phyloP scores from a whole-genome alignment of 92 coral and sea anemone species.

The Montipora capitata region DNA sequence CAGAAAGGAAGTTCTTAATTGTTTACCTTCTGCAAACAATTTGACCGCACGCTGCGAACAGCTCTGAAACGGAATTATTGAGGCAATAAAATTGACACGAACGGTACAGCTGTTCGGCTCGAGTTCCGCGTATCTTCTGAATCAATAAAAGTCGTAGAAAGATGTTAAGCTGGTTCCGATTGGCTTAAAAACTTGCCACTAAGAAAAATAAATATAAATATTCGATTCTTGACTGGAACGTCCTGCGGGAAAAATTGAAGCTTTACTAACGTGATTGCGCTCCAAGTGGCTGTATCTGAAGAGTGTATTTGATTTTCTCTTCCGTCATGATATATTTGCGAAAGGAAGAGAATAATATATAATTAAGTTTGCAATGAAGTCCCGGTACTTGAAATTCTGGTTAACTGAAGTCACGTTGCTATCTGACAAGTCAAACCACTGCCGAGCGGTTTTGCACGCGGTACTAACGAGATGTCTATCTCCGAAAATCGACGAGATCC shows the following conservation, averaged over 20 bases:
- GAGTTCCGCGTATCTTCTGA: background rate
- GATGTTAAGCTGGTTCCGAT: background rate
- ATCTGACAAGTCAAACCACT: no score
- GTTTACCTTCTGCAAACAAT: constrained; percentile 6
- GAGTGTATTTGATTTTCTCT: no score
- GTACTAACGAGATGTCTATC: no score
- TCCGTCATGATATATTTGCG: background rate
- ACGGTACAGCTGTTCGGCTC: background rate
- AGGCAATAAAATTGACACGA: background rate
- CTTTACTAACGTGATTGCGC: no score
- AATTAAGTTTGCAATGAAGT: background rate
- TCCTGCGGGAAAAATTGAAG: no score
- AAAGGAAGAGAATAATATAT: background rate
- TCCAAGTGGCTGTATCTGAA: no score
- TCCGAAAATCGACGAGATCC: no score
- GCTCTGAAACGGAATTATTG: constrained; percentile 36
- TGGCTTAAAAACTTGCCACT: no score
- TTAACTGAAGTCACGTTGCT: background rate
- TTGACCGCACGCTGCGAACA: constrained; percentile 4
- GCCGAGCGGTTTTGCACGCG: no score
- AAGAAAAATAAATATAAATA: no score
- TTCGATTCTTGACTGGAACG: no score
- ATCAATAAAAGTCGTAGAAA: background rate
- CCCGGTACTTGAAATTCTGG: background rate
- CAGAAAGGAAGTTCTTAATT: constrained; percentile 25